Evolutionary conservation across 2,888 invertebrate species (phyloP).

Genomic region (Thalpophila matura): DNA sequence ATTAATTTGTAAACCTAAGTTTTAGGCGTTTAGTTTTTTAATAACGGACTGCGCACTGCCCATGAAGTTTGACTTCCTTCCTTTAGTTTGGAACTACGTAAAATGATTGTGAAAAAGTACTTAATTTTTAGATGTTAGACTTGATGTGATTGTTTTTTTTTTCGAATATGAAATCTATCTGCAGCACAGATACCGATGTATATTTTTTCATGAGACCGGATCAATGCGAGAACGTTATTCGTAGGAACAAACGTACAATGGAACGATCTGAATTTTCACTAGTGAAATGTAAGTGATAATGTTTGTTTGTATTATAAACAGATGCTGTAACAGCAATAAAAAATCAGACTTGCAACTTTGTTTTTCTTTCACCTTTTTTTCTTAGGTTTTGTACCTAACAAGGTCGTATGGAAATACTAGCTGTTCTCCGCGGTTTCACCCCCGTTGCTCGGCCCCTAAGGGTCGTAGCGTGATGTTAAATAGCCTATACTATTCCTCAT

Average conservation of each 20-base stretch:
- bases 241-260: conserved; percentile 75
- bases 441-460: no score
- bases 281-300: conserved; percentile 85
- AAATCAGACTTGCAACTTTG: conserved; percentile 83
- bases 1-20: conserved; percentile 76
- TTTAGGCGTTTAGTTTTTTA: conserved; percentile 71
- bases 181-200: conserved; percentile 61
- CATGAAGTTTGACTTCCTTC: conserved; percentile 75
- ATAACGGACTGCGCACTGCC: conserved; percentile 75
- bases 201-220: conserved; percentile 70
- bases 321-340: conserved; percentile 90
- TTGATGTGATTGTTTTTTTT: conserved; percentile 70
- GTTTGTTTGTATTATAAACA: conserved; percentile 88
- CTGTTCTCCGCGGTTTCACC: no score
- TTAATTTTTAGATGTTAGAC: conserved; percentile 83
- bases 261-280: conserved; percentile 84
- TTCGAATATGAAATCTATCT: conserved; percentile 57
- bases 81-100: conserved; percentile 62
- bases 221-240: conserved; percentile 60
- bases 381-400: no score
- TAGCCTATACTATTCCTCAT: no score
- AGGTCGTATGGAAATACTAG: no score
- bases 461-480: no score
- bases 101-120: conserved; percentile 75
- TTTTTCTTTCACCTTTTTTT: conserved; percentile 63